Percentiles rank a stretch among this genome's conserved stretches.
phyloP scores from a whole-genome alignment of 2,888 invertebrate species.

The Athalia circularis region DNA sequence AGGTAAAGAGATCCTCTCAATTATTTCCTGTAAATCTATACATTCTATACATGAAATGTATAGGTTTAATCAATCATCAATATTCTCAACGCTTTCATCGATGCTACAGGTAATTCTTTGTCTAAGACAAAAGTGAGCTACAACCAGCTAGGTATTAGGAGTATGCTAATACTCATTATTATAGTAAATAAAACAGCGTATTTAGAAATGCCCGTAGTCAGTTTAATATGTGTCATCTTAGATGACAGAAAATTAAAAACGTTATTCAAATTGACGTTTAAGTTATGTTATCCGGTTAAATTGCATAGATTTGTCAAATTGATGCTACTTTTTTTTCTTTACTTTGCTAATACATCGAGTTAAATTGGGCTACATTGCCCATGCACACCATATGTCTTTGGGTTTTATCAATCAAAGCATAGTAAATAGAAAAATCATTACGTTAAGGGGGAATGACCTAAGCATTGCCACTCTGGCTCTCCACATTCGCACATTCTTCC shows the following conservation, averaged over 20 bases:
- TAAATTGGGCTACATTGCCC: constrained; percentile 27
- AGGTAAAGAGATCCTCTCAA: too few species aligned
- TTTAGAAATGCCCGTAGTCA: constrained; percentile 12
- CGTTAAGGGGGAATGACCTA: constrained; percentile 68
- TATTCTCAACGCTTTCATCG: too few species aligned
- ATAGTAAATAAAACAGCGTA: background rate
- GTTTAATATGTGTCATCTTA: background rate
- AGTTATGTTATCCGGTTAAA: background rate
- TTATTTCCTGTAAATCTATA: too few species aligned
- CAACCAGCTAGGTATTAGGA: background rate
- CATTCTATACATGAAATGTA: too few species aligned
- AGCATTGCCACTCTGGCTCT: constrained; percentile 72
- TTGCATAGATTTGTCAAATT: background rate
- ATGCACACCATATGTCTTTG: background rate
- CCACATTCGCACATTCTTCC: constrained; percentile 71
- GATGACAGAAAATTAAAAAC: background rate
- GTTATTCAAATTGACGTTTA: constrained; percentile 2
- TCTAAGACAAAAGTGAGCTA: background rate
- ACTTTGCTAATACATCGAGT: background rate
- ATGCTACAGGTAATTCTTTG: too few species aligned
- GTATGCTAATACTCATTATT: constrained; percentile 6
- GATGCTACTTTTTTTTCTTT: background rate
- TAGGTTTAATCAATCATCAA: too few species aligned
- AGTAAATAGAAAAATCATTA: constrained; percentile 47
- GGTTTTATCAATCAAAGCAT: background rate